phyloP scores from a whole-genome alignment of 2,888 invertebrate species.

The Leptogaster cylindrica region DNA sequence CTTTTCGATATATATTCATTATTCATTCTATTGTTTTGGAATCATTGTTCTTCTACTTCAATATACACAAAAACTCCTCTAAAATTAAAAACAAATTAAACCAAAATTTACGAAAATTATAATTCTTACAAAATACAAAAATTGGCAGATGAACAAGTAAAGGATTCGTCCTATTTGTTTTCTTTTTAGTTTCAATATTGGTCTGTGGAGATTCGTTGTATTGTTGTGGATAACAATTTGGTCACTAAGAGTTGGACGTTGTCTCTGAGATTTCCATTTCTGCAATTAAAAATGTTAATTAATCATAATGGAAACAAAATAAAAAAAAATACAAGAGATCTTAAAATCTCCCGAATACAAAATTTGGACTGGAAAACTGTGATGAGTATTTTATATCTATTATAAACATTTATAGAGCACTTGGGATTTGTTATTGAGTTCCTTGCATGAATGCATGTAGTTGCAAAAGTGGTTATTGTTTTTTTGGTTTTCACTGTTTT shows the following conservation, averaged over 20 bases:
- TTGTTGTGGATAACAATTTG: constrained; percentile 54
- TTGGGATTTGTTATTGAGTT: background rate
- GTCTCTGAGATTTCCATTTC: constrained; percentile 2
- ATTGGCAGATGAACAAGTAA: constrained; percentile 20
- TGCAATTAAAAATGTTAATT: too few relatives aligned
- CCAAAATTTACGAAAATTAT: too few relatives aligned
- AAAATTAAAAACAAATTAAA: too few relatives aligned
- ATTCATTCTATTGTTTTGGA: too few relatives aligned
- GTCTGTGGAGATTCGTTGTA: constrained; percentile 55
- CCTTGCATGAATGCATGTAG: constrained; percentile 17
- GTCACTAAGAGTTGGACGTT: constrained; percentile 47
- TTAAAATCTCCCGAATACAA: too few relatives aligned
- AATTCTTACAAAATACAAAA: constrained; percentile 10
- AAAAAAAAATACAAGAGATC: too few relatives aligned
- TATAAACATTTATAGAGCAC: background rate
- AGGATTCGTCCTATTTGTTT: constrained; percentile 40
- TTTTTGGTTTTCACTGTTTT: background rate
- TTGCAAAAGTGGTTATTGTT: background rate
- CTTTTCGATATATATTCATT: too few relatives aligned
- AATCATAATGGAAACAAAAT: too few relatives aligned
- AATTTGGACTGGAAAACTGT: background rate
- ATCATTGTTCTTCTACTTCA: too few relatives aligned
- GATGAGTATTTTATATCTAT: background rate
- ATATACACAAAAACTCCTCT: too few relatives aligned
- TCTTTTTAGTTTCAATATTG: constrained; percentile 56